Percentiles rank a stretch among this genome's conserved stretches.
Evolutionary conservation across 2,113 vertebrate species (phyloP).

Genomic region (Calidris pugnax): DNA sequence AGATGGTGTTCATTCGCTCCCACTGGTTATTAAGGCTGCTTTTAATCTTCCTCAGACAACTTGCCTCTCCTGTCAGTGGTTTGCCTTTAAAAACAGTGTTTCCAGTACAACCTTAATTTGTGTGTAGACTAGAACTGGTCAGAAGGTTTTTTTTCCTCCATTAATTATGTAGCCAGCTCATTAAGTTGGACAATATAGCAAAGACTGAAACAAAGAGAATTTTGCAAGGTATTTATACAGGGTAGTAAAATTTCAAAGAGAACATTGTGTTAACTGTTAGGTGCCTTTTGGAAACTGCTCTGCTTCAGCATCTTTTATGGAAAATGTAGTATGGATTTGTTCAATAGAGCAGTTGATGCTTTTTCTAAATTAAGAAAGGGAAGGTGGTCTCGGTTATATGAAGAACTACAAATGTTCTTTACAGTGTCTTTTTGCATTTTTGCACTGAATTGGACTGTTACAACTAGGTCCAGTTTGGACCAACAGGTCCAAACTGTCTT

Average conservation of each 20-base stretch:
- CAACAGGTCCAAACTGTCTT: background rate
- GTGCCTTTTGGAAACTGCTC: background rate
- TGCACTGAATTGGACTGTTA: background rate
- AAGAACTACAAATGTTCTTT: background rate
- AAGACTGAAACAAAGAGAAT: background rate
- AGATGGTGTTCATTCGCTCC: background rate
- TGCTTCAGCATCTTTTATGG: background rate
- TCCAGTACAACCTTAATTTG: background rate
- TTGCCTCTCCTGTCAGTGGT: background rate
- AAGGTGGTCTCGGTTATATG: background rate
- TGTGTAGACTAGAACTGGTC: background rate
- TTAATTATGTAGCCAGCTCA: background rate
- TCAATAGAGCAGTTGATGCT: background rate
- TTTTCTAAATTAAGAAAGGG: background rate
- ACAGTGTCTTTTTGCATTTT: background rate
- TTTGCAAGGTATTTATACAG: background rate
- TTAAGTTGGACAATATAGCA: background rate
- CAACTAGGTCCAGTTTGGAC: too few species aligned
- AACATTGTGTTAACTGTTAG: background rate
- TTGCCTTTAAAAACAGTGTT: background rate
- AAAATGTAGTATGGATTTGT: background rate
- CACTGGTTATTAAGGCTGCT: background rate
- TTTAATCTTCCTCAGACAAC: background rate
- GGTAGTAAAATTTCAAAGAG: background rate
- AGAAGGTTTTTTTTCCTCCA: fast-evolving